phyloP scores from a whole-genome alignment of 2,888 invertebrate species.

The Drymonia ruficornis region DNA sequence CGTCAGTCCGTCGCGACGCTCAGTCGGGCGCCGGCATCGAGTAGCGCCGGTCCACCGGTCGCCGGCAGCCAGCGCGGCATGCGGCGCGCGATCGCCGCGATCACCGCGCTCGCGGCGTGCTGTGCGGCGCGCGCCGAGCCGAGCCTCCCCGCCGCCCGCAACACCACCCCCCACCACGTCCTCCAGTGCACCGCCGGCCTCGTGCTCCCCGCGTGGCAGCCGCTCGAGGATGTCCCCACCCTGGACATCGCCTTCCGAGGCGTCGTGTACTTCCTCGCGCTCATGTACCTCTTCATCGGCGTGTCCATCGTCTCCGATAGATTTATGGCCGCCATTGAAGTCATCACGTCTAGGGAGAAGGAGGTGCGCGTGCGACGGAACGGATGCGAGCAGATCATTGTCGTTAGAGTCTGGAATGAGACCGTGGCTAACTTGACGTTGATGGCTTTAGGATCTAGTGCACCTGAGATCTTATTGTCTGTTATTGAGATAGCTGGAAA shows the following conservation, averaged over 20 bases:
- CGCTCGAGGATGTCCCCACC: slow-evolving; percentile 90
- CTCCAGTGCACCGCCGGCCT: slow-evolving; percentile 92
- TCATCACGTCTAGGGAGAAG: slow-evolving; percentile 98
- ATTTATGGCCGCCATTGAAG: slow-evolving; percentile 99
- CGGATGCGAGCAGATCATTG: slow-evolving; percentile 95
- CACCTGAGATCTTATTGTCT: slow-evolving; percentile 98
- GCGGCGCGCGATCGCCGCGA: slow-evolving; percentile 74
- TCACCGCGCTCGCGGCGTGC: slow-evolving; percentile 74
- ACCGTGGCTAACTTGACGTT: slow-evolving; percentile 99
- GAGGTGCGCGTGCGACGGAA: slow-evolving; percentile 96
- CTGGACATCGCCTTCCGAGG: slow-evolving; percentile 94
- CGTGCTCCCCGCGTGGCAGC: slow-evolving; percentile 94
- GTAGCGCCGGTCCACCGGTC: slow-evolving; percentile 81
- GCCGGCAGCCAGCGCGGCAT: slow-evolving; percentile 77
- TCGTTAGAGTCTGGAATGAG: slow-evolving; percentile 99
- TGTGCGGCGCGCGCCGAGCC: slow-evolving; percentile 76
- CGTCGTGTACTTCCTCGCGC: slow-evolving; percentile 93
- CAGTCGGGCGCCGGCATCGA: slow-evolving; percentile 81
- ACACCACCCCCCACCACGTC: slow-evolving; percentile 67
- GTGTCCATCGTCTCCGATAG: slow-evolving; percentile 99
- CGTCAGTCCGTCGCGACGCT: slow-evolving; percentile 60
- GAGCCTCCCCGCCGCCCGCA: slow-evolving; percentile 66
- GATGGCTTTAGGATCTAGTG: slow-evolving; percentile 99
- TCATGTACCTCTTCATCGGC: slow-evolving; percentile 98
- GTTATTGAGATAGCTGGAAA: slow-evolving; percentile 99